Evolutionary conservation across 2,113 vertebrate genomes (phyloP), one percentile per base, ranked within the genome.

Genomic region (Osmerus mordax): DNA sequence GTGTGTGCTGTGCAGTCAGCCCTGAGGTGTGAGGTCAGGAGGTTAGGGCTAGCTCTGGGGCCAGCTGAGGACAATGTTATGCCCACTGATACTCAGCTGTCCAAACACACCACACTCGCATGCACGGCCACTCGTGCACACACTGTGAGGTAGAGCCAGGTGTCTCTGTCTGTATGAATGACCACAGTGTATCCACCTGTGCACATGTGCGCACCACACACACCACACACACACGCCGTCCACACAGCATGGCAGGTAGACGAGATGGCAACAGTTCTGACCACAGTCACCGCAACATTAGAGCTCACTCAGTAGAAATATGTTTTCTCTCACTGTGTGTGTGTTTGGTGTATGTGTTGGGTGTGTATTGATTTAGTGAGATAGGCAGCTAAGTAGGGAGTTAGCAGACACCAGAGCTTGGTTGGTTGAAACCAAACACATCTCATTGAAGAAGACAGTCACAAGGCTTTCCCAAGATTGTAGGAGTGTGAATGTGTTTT

Each of bases 281-380:
- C 54, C n/a, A 9, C 61, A 13, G 16, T 13, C 3, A 3, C 61
- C 28, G 18, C 29, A 36, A 14, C 60, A 62, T 58, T 21, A 58
- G 6, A 9, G 56, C 56, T 19, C 19, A 41, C 36, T 41, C 59
- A 64, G 55, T 63, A 18, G 60, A n/a, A 25, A 14, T 52, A 51
- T 3, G 47, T 63, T 29, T 21, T 29, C 19, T 67, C 6, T 25
- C 6, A 13, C 36, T 19, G 11, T 11, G 21, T 41, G 12, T 36
- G 18, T 15, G 14, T 70, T 53, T 47, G 64, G 36, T 47, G 64
- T 21, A 60, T 70, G 66, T 64, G 51, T 70, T 84, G 69, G 60
- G 79, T 18, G 64, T 75, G 83, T 91, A 86, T 89, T 91, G 87
- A 88, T 84, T 87, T 82, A 82, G 85, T 72, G 78, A 89, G 85